Evolutionary conservation across 2,113 vertebrate genomes (phyloP), one percentile per base, ranked within the genome.

Genomic region (Scophthalmus maximus): DNA sequence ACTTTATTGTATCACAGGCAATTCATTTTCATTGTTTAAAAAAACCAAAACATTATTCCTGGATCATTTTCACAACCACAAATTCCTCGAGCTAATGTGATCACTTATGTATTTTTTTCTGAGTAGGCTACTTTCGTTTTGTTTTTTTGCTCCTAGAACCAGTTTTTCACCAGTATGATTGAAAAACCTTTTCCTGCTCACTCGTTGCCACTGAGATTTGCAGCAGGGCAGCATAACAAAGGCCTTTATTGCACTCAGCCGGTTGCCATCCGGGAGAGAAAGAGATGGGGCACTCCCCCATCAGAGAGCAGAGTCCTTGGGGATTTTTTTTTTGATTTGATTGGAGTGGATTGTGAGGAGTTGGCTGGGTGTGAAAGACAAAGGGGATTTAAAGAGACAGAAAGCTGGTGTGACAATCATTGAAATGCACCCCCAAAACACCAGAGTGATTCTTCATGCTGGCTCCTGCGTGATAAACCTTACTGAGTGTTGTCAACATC

Each of bases 221-320:
- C 57, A 84, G 73, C 50, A 79, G 73, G 66, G 60, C 70, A 80
- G 81, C 68, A 64, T 84, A 91, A 93, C 89, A 93, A 93, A 90
- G 90, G 82, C 76, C 85, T 92, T 89, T 89, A 88, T 89, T 77
- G 57, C 74, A 62, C 86, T 83, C 87, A 90, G 89, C 83, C 83
- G 71, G 91, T 86, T 87, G 85, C 83, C 81, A 61, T 81, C 81
- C 69, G 49, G 64, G 56, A 74, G 67, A 85, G 81, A 88, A 88
- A 86, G 85, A 81, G 64, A 67, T 66, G 73, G 78, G 91, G 81
- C 77, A 78, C 78, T 69, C 79, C 89, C 85, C 88, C 83, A 25
- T 83, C 83, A 51, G 7, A 88, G 64, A 69, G 66, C 50, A 66
- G 47, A 51, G 78, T 88, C 89, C 89, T 86, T 89, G 71, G 91